phyloP scores from a whole-genome alignment of 2,888 invertebrate genomes.

The Pheosia gnoma region DNA sequence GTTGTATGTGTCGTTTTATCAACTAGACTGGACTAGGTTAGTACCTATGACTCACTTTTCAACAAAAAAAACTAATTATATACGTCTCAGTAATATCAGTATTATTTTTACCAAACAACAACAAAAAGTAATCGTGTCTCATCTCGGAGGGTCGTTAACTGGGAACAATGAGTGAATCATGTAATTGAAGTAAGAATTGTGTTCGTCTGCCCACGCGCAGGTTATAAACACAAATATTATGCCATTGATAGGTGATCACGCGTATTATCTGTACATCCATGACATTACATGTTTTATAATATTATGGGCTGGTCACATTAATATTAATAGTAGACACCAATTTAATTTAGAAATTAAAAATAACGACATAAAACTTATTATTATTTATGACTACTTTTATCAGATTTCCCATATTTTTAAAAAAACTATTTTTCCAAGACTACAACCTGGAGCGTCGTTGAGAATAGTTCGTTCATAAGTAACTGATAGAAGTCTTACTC shows the following conservation, averaged over 20 bases:
- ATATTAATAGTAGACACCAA: too few species aligned
- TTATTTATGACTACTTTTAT: too few species aligned
- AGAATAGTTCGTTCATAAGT: too few species aligned
- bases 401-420: too few species aligned
- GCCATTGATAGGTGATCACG: not conserved
- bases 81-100: not conserved
- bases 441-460: too few species aligned
- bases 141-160: slow-evolving; percentile 3
- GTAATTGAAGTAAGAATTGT: slow-evolving; percentile 28
- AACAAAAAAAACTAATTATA: not conserved
- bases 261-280: not conserved
- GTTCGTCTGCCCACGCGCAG: slow-evolving; percentile 28
- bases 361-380: too few species aligned
- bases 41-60: not conserved
- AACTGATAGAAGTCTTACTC: too few species aligned
- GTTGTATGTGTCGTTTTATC: too few species aligned
- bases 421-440: too few species aligned
- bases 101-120: not conserved
- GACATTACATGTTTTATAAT: too few species aligned
- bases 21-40: not conserved
- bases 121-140: not conserved
- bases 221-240: slow-evolving; percentile 5
- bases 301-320: too few species aligned
- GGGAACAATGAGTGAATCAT: slow-evolving; percentile 26
- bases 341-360: too few species aligned